Evolutionary conservation across 2,797 vertebrate species (phyloP).

Genomic region (Pteropus rufus): DNA sequence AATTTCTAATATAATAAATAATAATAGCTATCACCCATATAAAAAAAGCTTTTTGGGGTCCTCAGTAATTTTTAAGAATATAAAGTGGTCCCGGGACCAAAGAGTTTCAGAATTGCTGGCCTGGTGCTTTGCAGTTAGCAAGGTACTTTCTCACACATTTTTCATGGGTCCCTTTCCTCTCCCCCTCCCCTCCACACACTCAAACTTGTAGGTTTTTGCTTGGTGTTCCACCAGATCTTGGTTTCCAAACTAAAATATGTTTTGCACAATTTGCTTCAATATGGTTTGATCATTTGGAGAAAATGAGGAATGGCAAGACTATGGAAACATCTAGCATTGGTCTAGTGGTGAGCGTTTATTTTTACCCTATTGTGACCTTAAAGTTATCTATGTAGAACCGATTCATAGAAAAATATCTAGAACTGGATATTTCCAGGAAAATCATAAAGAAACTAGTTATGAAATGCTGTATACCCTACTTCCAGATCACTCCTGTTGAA

Average conservation of each 20-base stretch:
- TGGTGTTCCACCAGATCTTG: not conserved
- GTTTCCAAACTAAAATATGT: not conserved
- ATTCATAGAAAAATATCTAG: not conserved
- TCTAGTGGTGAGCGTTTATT: not conserved
- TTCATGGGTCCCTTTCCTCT: not conserved
- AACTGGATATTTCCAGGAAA: slow-evolving; percentile 42
- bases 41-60: not conserved
- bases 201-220: not conserved
- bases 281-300: not conserved
- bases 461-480: not conserved
- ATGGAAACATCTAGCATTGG: not conserved
- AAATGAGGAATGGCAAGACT: not conserved
- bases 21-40: not conserved
- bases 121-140: not conserved
- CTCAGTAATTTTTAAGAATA: not conserved
- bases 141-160: not conserved
- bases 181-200: not conserved
- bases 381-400: not conserved
- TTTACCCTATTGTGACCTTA: not conserved
- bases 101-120: not conserved
- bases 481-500: not conserved
- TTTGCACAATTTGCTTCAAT: not conserved
- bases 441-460: not conserved
- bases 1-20: not conserved
- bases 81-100: not conserved